phyloP scores from a whole-genome alignment of 2,888 invertebrate species.

The Morinoia aosen region DNA sequence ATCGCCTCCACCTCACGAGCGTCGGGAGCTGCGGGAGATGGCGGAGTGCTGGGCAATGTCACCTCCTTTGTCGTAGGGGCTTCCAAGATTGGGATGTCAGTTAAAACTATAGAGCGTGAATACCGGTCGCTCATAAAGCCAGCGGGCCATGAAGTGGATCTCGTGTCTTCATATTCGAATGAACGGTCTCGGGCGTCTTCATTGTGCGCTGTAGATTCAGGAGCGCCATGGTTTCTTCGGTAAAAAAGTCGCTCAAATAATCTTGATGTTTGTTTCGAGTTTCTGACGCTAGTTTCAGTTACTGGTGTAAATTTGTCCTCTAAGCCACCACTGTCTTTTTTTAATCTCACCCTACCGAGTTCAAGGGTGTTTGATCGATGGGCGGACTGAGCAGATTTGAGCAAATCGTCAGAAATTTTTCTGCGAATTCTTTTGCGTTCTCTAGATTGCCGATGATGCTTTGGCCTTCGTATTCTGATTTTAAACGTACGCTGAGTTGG shows the following conservation, averaged over 20 bases:
- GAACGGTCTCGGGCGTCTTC: neutral
- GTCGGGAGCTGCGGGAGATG: neutral
- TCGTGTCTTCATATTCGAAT: neutral
- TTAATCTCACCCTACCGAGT: neutral
- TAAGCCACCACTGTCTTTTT: neutral
- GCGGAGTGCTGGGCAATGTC: neutral
- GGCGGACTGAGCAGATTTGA: neutral
- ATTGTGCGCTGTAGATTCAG: neutral
- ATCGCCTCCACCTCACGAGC: neutral
- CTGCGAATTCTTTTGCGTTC: constrained; percentile 29
- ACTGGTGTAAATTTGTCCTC: neutral
- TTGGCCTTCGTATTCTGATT: constrained; percentile 47
- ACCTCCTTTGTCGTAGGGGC: neutral
- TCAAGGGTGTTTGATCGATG: neutral
- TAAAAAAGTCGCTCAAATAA: neutral
- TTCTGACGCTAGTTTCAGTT: neutral
- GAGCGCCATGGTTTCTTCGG: neutral
- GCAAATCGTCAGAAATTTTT: constrained; percentile 32
- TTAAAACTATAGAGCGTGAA: neutral
- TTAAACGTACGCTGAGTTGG: constrained; percentile 16
- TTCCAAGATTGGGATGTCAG: constrained; percentile 25
- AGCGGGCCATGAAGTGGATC: neutral
- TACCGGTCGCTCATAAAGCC: neutral
- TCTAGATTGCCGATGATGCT: constrained; percentile 39
- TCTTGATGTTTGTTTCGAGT: neutral